Conservation (phyloP, 2,888 invertebrate genomes). For the Lordiphosa andalusiaca region DNA sequence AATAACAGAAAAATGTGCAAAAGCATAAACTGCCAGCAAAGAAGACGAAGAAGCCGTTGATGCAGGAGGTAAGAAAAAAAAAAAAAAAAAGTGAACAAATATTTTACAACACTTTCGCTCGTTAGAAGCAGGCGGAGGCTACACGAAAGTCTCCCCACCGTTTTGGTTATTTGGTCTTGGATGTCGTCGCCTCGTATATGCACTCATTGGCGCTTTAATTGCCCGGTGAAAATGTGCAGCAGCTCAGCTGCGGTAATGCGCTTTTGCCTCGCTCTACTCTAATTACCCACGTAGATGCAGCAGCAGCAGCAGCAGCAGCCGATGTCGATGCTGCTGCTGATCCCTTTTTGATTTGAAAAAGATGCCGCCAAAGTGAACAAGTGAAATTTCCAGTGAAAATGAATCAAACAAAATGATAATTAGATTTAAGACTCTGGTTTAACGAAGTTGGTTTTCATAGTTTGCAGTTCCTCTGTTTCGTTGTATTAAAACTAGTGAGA, state of each 20-base stretch:
- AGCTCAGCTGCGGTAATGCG: constrained; percentile 50
- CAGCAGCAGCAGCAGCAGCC: constrained; percentile 6
- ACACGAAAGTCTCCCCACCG: constrained; percentile 28
- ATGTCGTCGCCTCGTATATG: constrained; percentile 41
- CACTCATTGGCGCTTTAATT: constrained; percentile 62
- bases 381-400: constrained; percentile 61
- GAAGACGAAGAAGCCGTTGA: background rate
- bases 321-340: constrained; percentile 19
- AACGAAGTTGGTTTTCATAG: too few relatives aligned
- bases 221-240: constrained; percentile 49
- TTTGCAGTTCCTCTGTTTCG: too few relatives aligned
- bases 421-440: too few relatives aligned
- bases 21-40: constrained; percentile 2
- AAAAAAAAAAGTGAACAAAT: constrained; percentile 39
- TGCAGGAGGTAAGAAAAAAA: background rate
- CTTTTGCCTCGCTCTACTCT: constrained; percentile 55
- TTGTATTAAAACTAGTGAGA: too few relatives aligned
- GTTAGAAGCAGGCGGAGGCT: constrained; percentile 65
- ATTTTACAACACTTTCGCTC: constrained; percentile 74
- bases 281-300: constrained; percentile 44
- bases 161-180: constrained; percentile 10
- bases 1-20: constrained; percentile 52
- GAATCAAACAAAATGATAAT: constrained; percentile 21
- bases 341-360: constrained; percentile 35
- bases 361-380: constrained; percentile 35